These are phyloP conservation scores for Aldrovandia affinis DNA, from an alignment of 2,797 vertebrate genomes.

Conservation along the genomic window DNA sequence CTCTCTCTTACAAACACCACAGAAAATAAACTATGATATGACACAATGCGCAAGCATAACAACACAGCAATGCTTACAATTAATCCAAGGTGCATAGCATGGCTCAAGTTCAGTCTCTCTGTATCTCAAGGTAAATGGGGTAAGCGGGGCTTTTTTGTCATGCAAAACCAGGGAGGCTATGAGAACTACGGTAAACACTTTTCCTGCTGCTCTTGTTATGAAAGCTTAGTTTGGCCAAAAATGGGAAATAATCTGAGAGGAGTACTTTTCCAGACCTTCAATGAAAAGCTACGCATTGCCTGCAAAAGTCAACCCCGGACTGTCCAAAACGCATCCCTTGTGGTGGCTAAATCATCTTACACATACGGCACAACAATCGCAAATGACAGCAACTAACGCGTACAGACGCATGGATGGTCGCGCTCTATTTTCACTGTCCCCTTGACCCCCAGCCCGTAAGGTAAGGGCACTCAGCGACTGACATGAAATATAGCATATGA, in stretches of 20 bases:
- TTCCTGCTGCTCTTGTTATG: neutral
- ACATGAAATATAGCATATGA: neutral
- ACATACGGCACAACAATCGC: neutral
- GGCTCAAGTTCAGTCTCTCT: conserved; percentile 4
- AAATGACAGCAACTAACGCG: neutral
- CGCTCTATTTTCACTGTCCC: neutral
- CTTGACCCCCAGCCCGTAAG: conserved; percentile 4
- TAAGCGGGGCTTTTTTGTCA: conserved; percentile 4
- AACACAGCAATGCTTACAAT: neutral
- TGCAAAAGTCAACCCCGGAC: too few species aligned
- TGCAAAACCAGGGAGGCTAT: conserved; percentile 10
- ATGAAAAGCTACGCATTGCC: neutral
- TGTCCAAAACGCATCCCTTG: neutral
- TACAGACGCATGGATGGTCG: conserved; percentile 11
- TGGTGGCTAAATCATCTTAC: conserved; percentile 2
- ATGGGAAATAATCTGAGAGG: neutral
- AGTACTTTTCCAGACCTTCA: neutral
- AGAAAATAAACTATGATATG: conserved; percentile 12
- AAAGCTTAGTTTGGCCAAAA: conserved; percentile 15
- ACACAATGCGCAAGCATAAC: neutral
- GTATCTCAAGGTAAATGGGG: neutral
- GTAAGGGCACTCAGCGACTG: neutral
- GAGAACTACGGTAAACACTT: neutral
- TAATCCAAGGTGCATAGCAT: neutral
- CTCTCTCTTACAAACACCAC: neutral